A percentile compares a stretch with the other conserved stretches of the same genome.
These are phyloP conservation scores for Spinus pinus DNA, from an alignment of 2,797 vertebrate genomes.

Conservation along the genomic window DNA sequence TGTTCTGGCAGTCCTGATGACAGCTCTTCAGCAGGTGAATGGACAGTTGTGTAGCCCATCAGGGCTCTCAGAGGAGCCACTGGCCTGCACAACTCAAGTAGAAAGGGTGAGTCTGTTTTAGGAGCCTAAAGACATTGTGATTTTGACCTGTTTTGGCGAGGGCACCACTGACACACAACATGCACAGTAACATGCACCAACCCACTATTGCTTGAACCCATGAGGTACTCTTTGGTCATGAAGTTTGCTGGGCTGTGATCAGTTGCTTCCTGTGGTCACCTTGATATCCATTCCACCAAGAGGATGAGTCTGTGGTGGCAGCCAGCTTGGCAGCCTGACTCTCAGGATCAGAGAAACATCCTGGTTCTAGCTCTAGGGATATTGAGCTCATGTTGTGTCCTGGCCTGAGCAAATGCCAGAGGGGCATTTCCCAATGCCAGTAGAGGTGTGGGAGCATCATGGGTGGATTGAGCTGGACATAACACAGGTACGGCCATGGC, in stretches of 20 bases:
- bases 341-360: fast-evolving
- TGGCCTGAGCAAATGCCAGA: background rate
- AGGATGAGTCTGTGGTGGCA: background rate
- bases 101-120: background rate
- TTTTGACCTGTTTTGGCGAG: background rate
- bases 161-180: background rate
- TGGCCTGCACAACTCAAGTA: background rate
- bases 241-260: background rate
- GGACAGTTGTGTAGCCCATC: background rate
- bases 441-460: fast-evolving
- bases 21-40: background rate
- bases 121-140: background rate
- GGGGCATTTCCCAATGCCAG: background rate
- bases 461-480: background rate
- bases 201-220: background rate
- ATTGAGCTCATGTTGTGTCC: background rate
- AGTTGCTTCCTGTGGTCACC: background rate
- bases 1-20: background rate
- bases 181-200: fast-evolving
- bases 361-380: background rate
- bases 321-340: background rate
- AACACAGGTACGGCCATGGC: background rate
- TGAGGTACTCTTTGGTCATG: background rate
- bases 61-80: background rate
- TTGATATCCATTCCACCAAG: background rate